These are phyloP conservation scores for Sarcoramphus papa DNA, from an alignment of 2,797 vertebrate genomes.

Conservation along the genomic window DNA sequence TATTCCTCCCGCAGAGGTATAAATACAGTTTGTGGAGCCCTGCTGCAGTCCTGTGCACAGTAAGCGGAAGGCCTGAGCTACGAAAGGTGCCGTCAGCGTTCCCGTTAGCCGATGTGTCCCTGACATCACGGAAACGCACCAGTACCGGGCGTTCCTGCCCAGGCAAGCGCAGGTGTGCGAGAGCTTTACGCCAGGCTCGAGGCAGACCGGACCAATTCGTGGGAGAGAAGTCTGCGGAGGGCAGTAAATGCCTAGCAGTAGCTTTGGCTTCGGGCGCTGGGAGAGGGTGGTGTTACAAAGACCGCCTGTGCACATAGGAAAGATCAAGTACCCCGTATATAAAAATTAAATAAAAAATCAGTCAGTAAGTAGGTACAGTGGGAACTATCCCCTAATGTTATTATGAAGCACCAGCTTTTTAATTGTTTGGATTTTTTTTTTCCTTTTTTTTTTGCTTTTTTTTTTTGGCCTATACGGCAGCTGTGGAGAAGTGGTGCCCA, in stretches of 20 bases:
- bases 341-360: too few relatives aligned
- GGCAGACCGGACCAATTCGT: too few relatives aligned
- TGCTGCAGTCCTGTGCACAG: background rate
- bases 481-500: too few relatives aligned
- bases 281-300: background rate
- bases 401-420: background rate
- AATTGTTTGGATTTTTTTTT: background rate
- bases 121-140: rapidly evolving
- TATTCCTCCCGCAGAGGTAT: background rate
- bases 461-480: background rate
- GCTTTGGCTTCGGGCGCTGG: background rate
- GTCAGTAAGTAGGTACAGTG: too few relatives aligned
- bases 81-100: background rate
- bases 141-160: rapidly evolving
- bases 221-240: background rate
- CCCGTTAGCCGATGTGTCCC: background rate
- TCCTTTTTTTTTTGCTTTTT: too few relatives aligned
- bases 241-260: rapidly evolving
- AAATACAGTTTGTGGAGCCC: background rate
- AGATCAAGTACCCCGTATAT: background rate
- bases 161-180: background rate
- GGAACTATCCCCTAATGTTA: background rate
- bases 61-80: background rate
- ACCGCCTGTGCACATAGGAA: background rate
- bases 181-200: background rate